Conservation (phyloP, 2,888 invertebrate genomes). For the Perdita meconis region DNA sequence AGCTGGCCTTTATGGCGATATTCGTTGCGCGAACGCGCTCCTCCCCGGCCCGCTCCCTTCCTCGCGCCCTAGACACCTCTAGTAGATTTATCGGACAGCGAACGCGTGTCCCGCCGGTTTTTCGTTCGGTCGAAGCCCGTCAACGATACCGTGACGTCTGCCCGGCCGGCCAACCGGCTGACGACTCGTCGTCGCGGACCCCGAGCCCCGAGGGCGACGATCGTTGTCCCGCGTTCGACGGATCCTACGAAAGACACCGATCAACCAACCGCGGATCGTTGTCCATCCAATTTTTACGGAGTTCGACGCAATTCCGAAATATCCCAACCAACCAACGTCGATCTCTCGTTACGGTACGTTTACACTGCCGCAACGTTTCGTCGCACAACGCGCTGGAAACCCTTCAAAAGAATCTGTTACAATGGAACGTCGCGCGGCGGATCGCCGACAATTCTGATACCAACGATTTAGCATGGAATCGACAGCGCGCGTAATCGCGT, state of each 20-base stretch:
- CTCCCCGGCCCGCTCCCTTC: constrained; percentile 38
- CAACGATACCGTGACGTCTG: constrained; percentile 36
- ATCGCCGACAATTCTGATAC: no score
- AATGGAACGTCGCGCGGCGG: not conserved
- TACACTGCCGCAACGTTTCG: not conserved
- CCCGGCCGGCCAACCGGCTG: constrained; percentile 40
- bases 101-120: constrained; percentile 62
- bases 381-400: not conserved
- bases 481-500: no score
- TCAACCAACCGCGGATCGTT: not conserved
- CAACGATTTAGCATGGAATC: no score
- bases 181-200: constrained; percentile 56
- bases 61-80: constrained; percentile 45
- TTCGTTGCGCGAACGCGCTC: constrained; percentile 59
- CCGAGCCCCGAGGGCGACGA: constrained; percentile 45
- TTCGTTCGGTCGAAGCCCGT: constrained; percentile 49
- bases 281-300: not conserved
- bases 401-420: not conserved
- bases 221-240: constrained; percentile 31
- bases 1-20: constrained; percentile 75
- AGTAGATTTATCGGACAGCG: constrained; percentile 68
- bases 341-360: not conserved
- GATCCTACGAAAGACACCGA: constrained; percentile 12
- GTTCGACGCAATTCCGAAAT: not conserved
- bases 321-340: not conserved